Conservation (phyloP, 1,140 invertebrate species). For the Bombus confusus region DNA sequence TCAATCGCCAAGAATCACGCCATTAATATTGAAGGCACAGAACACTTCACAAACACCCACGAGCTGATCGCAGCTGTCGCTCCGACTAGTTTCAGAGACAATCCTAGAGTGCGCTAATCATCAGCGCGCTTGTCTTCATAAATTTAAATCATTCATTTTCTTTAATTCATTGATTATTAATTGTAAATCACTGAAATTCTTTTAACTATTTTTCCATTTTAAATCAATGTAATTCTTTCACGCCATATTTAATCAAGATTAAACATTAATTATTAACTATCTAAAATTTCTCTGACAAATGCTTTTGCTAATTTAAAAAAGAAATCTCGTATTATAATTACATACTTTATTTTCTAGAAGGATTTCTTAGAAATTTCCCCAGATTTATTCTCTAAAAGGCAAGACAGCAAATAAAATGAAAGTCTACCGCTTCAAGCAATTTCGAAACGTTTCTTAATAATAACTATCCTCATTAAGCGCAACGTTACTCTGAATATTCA, state of each 20-base stretch:
- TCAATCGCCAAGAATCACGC: neutral
- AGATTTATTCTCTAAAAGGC: neutral
- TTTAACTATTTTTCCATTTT: neutral
- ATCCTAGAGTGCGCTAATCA: conserved; percentile 18
- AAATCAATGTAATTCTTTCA: neutral
- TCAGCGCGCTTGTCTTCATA: neutral
- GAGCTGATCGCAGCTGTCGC: neutral
- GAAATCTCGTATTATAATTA: neutral
- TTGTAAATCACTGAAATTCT: neutral
- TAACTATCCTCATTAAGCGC: neutral
- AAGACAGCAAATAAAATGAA: neutral
- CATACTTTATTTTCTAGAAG: neutral
- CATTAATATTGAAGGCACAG: neutral
- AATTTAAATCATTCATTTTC: neutral
- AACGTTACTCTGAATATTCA: neutral
- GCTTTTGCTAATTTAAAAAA: neutral
- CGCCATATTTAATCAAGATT: neutral
- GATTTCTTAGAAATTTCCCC: neutral
- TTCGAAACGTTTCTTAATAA: neutral
- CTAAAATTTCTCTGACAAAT: neutral
- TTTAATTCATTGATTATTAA: neutral
- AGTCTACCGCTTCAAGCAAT: neutral
- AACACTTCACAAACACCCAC: neutral
- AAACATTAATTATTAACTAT: neutral
- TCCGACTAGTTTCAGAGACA: neutral